Evolutionary conservation across 2,888 invertebrate genomes (phyloP).

Genomic region (Troides aeacus): DNA sequence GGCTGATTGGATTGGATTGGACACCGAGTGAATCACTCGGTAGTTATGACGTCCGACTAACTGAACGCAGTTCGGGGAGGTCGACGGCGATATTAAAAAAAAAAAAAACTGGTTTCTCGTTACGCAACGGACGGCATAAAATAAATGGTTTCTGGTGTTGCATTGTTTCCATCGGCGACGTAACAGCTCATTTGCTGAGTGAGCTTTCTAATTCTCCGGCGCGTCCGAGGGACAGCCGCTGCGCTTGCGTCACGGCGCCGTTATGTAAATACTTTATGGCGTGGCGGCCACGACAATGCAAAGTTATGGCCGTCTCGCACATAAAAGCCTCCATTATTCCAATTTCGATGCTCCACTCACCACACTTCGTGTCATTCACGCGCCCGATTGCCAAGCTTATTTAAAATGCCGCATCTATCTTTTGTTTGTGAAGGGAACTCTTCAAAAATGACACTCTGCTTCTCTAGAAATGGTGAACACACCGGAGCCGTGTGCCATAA

Average conservation of each 20-base stretch:
- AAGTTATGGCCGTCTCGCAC: conserved; percentile 15
- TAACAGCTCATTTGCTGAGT: conserved; percentile 22
- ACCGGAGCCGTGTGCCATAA: too few species aligned
- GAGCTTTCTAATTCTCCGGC: conserved; percentile 27
- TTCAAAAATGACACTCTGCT: too few species aligned
- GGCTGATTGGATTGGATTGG: too few species aligned
- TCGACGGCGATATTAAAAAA: not conserved
- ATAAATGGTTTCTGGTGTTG: conserved; percentile 13
- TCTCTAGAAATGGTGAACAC: too few species aligned
- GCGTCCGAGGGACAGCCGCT: conserved; percentile 13
- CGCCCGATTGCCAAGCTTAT: too few species aligned
- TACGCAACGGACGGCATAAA: conserved; percentile 22
- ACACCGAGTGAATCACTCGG: conserved; percentile 9
- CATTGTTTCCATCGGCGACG: conserved; percentile 24
- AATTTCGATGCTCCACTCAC: not conserved
- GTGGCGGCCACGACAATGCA: conserved; percentile 11
- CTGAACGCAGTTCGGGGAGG: not conserved
- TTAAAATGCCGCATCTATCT: too few species aligned
- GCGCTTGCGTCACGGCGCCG: conserved; percentile 20
- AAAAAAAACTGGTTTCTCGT: conserved; percentile 8
- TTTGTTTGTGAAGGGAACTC: too few species aligned
- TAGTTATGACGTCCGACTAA: not conserved
- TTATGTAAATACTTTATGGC: conserved; percentile 22
- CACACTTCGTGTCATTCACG: not conserved
- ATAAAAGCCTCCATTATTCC: not conserved